A percentile compares a stretch with the other conserved stretches of the same genome.
Conservation (phyloP, 23 tunicate species). For the Diplosoma virens region DNA sequence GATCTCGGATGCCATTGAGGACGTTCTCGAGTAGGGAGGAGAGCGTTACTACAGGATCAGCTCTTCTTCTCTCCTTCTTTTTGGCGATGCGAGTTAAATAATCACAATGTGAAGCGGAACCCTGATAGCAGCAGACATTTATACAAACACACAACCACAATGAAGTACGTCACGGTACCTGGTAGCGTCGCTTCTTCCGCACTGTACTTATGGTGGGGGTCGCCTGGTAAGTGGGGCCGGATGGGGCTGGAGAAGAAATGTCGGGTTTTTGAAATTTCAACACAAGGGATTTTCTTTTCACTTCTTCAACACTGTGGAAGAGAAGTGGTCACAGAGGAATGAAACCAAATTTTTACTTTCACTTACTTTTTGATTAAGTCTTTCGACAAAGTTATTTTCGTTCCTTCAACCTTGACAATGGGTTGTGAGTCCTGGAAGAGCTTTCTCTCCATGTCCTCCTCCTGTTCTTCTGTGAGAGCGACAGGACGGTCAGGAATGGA, state of each 20-base stretch:
- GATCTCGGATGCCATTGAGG: constrained; percentile 60
- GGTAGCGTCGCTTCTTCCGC: constrained; percentile 60
- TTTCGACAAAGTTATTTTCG: constrained; percentile 81
- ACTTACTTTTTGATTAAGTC: constrained; percentile 69
- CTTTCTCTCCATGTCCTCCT: constrained; percentile 84
- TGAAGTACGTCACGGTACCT: constrained; percentile 23
- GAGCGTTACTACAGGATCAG: constrained; percentile 89
- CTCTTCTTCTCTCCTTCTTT: constrained; percentile 88
- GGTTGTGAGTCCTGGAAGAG: constrained; percentile 60
- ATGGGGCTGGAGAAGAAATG: constrained; percentile 36
- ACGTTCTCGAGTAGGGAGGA: constrained; percentile 74
- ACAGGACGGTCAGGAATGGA: constrained; percentile 67
- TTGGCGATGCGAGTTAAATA: constrained; percentile 88
- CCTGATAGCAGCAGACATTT: constrained; percentile 2
- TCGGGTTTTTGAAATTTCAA: constrained; percentile 88
- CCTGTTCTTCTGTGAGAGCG: constrained; percentile 88
- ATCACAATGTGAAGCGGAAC: constrained; percentile 70
- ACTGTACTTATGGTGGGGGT: constrained; percentile 14
- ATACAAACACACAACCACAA: neutral
- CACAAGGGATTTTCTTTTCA: constrained; percentile 77
- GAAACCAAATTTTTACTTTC: neutral
- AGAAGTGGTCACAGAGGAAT: neutral
- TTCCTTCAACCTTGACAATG: constrained; percentile 89
- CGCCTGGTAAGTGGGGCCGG: constrained; percentile 31
- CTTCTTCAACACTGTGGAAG: constrained; percentile 62